Percentiles rank a stretch among this genome's conserved stretches.
Conservation (phyloP, 1,140 invertebrate genomes). For the Cryptotermes secundus region DNA sequence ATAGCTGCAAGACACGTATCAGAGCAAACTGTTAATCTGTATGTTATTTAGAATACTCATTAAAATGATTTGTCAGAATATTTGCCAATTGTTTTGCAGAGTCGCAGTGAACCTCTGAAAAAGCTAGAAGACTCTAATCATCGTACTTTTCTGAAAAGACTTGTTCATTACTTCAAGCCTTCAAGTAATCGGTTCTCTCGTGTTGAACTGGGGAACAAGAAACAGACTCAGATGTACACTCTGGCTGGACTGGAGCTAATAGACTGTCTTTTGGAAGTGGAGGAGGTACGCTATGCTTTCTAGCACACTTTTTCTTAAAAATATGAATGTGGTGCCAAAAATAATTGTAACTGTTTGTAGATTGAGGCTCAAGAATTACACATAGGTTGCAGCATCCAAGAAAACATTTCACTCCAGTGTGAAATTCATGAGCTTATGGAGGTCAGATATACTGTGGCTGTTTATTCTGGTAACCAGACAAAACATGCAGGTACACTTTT, state of each 20-base stretch:
- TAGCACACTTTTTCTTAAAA: too few relatives aligned
- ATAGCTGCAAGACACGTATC: too few relatives aligned
- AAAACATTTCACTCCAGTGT: too few relatives aligned
- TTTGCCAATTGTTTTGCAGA: conserved; percentile 23
- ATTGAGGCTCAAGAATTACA: too few relatives aligned
- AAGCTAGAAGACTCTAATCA: conserved; percentile 66
- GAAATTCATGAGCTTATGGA: too few relatives aligned
- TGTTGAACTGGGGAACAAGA: conserved; percentile 65
- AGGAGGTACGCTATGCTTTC: conserved; percentile 49
- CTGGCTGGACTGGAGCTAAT: conserved; percentile 74
- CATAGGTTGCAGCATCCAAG: too few relatives aligned
- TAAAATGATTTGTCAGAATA: background rate
- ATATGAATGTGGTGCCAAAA: background rate
- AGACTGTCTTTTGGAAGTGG: conserved; percentile 66
- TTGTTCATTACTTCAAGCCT: conserved; percentile 86
- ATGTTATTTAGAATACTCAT: background rate
- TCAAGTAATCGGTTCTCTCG: conserved; percentile 78
- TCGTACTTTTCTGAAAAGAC: conserved; percentile 73
- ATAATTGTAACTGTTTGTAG: background rate
- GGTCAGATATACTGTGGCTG: too few relatives aligned
- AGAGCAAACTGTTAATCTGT: background rate
- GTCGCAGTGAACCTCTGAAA: conserved; percentile 27
- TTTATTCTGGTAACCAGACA: too few relatives aligned
- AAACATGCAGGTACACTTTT: too few relatives aligned
- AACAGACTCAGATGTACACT: conserved; percentile 61